Evolutionary conservation across 2,888 invertebrate genomes (phyloP).

Genomic region (Eristalis pertinax): DNA sequence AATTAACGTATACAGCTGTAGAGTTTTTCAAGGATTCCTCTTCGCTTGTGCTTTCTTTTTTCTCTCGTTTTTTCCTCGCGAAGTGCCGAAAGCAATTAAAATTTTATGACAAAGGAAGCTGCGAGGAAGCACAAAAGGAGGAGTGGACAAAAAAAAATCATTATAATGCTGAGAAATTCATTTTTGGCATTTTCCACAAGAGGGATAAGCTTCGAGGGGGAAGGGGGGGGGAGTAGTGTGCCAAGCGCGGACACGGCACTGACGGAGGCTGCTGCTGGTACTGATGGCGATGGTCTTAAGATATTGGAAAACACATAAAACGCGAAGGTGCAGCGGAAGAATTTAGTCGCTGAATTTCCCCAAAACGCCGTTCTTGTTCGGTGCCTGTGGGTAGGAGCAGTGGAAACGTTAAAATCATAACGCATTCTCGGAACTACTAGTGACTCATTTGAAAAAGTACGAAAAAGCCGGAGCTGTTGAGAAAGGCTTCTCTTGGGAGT

Average conservation of each 20-base stretch:
- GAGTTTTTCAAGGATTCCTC: slow-evolving; percentile 57
- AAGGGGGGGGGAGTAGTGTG: too few species aligned
- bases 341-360: not conserved
- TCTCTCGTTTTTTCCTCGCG: slow-evolving; percentile 43
- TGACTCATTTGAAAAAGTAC: too few species aligned
- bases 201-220: slow-evolving; percentile 18
- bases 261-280: not conserved
- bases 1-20: slow-evolving; percentile 64
- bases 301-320: slow-evolving; percentile 1
- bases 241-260: not conserved
- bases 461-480: too few species aligned
- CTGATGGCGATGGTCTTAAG: not conserved
- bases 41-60: not conserved
- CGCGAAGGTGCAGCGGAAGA: not conserved
- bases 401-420: too few species aligned
- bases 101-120: slow-evolving; percentile 68
- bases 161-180: slow-evolving; percentile 47
- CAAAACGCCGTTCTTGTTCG: too few species aligned
- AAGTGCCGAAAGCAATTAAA: slow-evolving; percentile 72
- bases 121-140: slow-evolving; percentile 40
- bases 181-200: slow-evolving; percentile 46
- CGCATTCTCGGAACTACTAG: too few species aligned
- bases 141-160: slow-evolving; percentile 29
- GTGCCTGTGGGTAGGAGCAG: too few species aligned
- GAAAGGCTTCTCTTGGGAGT: too few species aligned